A percentile compares a stretch with the other conserved stretches of the same genome.
phyloP scores from a whole-genome alignment of 2,797 vertebrate genomes.

The Cheirogaleus major region DNA sequence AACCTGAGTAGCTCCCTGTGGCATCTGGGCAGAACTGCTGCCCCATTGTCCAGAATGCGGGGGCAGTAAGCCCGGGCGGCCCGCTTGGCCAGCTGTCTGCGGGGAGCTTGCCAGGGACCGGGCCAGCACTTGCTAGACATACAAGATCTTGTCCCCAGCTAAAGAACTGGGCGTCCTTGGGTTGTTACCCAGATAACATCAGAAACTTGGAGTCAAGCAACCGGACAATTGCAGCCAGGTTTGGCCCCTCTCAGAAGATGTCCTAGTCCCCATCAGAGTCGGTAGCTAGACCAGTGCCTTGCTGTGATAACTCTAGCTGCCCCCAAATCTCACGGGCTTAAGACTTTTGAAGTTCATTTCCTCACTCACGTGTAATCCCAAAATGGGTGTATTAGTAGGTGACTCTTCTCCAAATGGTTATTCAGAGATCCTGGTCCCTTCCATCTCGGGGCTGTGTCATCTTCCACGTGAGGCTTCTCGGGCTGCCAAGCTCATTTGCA shows the following conservation, averaged over 20 bases:
- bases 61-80: slow-evolving; percentile 9
- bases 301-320: background rate
- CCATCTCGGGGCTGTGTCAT: background rate
- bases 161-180: slow-evolving; percentile 56
- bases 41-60: slow-evolving; percentile 39
- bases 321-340: background rate
- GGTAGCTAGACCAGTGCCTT: background rate
- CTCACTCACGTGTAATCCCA: background rate
- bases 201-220: background rate
- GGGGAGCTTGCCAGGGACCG: slow-evolving; percentile 27
- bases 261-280: background rate
- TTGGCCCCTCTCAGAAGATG: background rate
- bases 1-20: background rate
- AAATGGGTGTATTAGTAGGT: background rate
- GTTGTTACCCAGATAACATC: slow-evolving; percentile 23
- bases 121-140: background rate
- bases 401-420: background rate
- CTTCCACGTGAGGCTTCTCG: background rate
- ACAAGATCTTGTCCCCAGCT: slow-evolving; percentile 1
- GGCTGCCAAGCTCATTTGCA: background rate
- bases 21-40: slow-evolving; percentile 53
- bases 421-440: background rate
- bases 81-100: slow-evolving; percentile 38
- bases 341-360: background rate
- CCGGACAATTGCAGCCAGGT: background rate